These are phyloP conservation scores for Pachymerium ferrugineum DNA, from an alignment of 2,888 invertebrate species.

Conservation along the genomic window DNA sequence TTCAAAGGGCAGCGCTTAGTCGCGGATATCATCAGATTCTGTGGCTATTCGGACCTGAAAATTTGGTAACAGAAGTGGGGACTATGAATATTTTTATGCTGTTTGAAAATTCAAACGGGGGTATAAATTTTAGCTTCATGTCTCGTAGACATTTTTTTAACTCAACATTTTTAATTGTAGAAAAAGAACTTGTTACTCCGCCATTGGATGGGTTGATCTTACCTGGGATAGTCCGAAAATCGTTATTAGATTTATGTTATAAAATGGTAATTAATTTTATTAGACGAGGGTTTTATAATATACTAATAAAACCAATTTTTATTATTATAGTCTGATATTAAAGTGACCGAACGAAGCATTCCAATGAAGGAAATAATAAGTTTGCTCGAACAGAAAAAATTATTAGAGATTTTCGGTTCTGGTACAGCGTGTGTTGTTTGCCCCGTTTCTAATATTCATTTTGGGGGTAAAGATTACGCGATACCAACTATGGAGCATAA, in stretches of 20 bases:
- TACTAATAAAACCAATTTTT: background rate
- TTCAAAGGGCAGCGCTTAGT: slow-evolving; percentile 63
- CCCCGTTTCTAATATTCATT: slow-evolving; percentile 81
- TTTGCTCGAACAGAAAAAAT: slow-evolving; percentile 54
- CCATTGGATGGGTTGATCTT: slow-evolving; percentile 89
- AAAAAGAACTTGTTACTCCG: slow-evolving; percentile 85
- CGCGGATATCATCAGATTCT: slow-evolving; percentile 87
- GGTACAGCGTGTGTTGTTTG: slow-evolving; percentile 95
- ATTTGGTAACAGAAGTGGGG: slow-evolving; percentile 93
- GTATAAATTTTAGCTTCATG: slow-evolving; percentile 54
- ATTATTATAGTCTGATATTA: slow-evolving; percentile 59
- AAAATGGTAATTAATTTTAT: slow-evolving; percentile 60
- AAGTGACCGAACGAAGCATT: slow-evolving; percentile 70
- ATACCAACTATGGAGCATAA: slow-evolving; percentile 57
- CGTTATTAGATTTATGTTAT: slow-evolving; percentile 70
- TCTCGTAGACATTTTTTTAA: background rate
- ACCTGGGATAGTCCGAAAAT: slow-evolving; percentile 87
- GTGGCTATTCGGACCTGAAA: slow-evolving; percentile 91
- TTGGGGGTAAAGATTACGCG: slow-evolving; percentile 55
- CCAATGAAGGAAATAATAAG: slow-evolving; percentile 72
- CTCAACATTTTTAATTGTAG: slow-evolving; percentile 54
- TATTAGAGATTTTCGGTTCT: slow-evolving; percentile 94
- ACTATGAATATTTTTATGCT: slow-evolving; percentile 97
- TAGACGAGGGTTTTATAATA: background rate
- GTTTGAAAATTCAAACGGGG: slow-evolving; percentile 80